Base-by-base conservation (phyloP, 2,888 invertebrate genomes). In the Scaptomyza caliginosa region DNA sequence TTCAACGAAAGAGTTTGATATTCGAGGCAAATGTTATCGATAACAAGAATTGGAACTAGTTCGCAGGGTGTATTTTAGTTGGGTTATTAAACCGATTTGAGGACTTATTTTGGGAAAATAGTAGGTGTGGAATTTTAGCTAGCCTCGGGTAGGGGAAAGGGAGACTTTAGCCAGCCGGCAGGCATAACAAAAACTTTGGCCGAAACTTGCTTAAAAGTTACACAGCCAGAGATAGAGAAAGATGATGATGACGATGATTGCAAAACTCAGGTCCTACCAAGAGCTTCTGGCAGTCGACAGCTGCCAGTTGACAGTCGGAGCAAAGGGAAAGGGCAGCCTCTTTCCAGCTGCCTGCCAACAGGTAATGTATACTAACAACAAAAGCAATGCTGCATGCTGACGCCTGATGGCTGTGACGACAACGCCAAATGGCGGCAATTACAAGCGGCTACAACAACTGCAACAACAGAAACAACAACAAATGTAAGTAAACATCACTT, bases 351-450 rank as follows among this genome's bases (percentile, higher is more conserved):
- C 40, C 65, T 46, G 72, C 71, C 72, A 73, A 75, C 72, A 73
- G 72, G 72, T 73, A 73, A 73, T 60, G 16, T 34, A n/a, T 17
- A 45, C 17, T 21, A 23, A n/a, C n/a, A 28, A 45, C 28, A 6
- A 51, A 49, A 46, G 21, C 39, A 32, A 42, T 48, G 54, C 26
- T 42, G 23, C 52, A 7, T 50, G 49, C 16, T 43, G 66, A 43
- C 42, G 45, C 42, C 54, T 46, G 30, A 45, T 45, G 28, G 45
- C n/a, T 45, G 26, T 32, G 64, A 77, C 65, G 74, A 80, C 84
- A 86, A 69, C 74, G 69, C 85, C 81, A 87, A 82, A 82, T 87
- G 86, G 87, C 72, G 76, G 87, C 81, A 82, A 82, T 82, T 87
- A 87, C 86, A 82, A 72, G 81, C 63, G 66, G 56, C 74, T 17